phyloP scores from a whole-genome alignment of 2,888 invertebrate species.

The Lycocerus yunnanus region DNA sequence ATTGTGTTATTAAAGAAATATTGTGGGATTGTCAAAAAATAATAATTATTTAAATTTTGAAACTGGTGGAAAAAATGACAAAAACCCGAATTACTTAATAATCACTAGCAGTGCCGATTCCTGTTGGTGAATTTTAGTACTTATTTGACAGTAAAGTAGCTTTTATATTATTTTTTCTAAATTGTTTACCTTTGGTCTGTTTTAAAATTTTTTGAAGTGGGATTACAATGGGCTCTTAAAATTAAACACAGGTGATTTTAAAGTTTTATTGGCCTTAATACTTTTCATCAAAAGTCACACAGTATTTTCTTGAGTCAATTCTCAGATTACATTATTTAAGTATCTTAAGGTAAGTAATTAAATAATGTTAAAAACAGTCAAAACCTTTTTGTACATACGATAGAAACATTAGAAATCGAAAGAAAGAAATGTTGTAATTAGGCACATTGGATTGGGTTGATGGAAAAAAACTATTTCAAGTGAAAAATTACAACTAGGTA shows the following conservation, averaged over 20 bases:
- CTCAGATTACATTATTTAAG: background rate
- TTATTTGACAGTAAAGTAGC: too few relatives aligned
- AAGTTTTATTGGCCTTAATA: background rate
- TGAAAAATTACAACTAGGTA: conserved; percentile 1
- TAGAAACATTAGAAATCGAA: conserved; percentile 11
- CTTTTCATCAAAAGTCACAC: conserved; percentile 1
- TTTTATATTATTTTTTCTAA: too few relatives aligned
- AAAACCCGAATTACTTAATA: too few relatives aligned
- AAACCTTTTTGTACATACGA: conserved; percentile 3
- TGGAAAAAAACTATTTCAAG: conserved; percentile 4
- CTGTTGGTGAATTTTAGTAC: too few relatives aligned
- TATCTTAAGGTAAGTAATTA: background rate
- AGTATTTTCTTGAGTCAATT: background rate
- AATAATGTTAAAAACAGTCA: conserved; percentile 5
- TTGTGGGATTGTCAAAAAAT: too few relatives aligned
- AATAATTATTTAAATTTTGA: too few relatives aligned
- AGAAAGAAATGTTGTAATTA: conserved; percentile 14
- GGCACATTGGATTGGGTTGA: conserved; percentile 14
- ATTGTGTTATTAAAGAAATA: too few relatives aligned
- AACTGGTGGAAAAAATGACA: too few relatives aligned
- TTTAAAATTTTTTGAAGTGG: too few relatives aligned
- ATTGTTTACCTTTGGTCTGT: too few relatives aligned
- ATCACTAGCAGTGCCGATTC: too few relatives aligned
- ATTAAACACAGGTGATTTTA: background rate
- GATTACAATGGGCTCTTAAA: background rate